Evolutionary conservation across 2,797 vertebrate genomes (phyloP), one percentile per base, ranked within the genome.

Genomic region (Cephalopachus bancanus): DNA sequence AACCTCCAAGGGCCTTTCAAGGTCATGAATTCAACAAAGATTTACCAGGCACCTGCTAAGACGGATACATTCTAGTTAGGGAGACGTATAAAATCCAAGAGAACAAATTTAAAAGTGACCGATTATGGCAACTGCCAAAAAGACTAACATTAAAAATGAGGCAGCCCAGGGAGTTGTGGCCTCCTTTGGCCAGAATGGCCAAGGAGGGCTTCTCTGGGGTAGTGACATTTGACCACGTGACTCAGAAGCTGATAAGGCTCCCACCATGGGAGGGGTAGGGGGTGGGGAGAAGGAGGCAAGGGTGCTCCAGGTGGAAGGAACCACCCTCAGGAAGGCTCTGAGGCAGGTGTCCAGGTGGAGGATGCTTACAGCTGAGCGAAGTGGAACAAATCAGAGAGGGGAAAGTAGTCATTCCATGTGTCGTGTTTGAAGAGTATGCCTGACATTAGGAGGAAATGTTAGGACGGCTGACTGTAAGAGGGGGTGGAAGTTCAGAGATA

Each of bases 11-110:
- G 75, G 28, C 51, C 65, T 85, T 96, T 51, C 59, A 30, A 92
- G 72, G 80, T 95, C 92, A 92, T 76, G 93, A 59, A 78, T 90
- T 93, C 80, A 74, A 83, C 57, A 49, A 78, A 93, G 87, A 94
- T 69, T 89, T 74, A 79, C 62, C 24, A 69, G 90, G 33, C 28
- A 15, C 30, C 60, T 93, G 75, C 84, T 80, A 79, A 24, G 33
- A 88, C 80, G 49, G 51, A 0, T 55, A 33, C n/a, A 24, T 76
- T 76, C 87, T 93, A 86, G 30, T 60, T 67, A 94, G 28, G 16
- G 53, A 90, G 62, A 65, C 71, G 91, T 79, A 83, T 79, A 94
- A 96, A 84, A 79, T 91, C 59, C 65, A 88, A 96, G 44, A 90
- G 83, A 88, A 88, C 55, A 81, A 72, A 92, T 37, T 64, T 71